Base-by-base conservation (phyloP, 1,140 invertebrate species). In the Dendroctonus valens region DNA sequence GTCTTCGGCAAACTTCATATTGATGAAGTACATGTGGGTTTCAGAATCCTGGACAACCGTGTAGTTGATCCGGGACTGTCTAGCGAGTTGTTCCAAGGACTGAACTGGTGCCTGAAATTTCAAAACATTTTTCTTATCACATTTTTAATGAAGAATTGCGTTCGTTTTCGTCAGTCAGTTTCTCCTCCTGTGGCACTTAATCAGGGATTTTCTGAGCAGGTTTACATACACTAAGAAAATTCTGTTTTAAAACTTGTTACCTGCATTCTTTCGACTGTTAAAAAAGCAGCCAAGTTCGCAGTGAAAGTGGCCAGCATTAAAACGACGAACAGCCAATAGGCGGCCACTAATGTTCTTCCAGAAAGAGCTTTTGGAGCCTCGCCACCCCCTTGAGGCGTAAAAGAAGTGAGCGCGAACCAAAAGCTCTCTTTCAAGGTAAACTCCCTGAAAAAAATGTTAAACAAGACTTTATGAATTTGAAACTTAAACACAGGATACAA, bases 231-330 rank as follows among this genome's bases (percentile, higher is more conserved):
- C n/a, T n/a, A n/a, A n/a, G n/a, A n/a, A n/a, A 46, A 9, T 14
- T 46, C 44, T 2, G 4, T 26, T 26, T 26, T 26, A 26, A 26
- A 26, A 26, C 1, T 26, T 26, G 26, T 62, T 77, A 90, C 89
- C 84, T 94, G 93, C 94, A 96, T 96, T 76, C 93, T 86, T 80
- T 96, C 95, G 3, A 98, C 95, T 0, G 96, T 98, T 0, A 99
- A 84, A 78, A 98, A 97, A 2, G 96, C 96, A 5, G 96, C 96
- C 69, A 98, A 80, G 79, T 99, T 99, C 5, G 96, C 96, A 0
- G 96, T 98, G 78, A 98, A 98, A 0, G 96, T 96, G 0, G 93
- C 92, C 70, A 96, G 76, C 91, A 96, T 96, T 0, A 96, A 82
- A 0, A 95, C 92, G 4, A 95, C 92, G 78, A 96, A 96, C 0